Percentiles rank a stretch among this genome's conserved stretches.
phyloP scores from a whole-genome alignment of 2,888 invertebrate genomes.

The Idaea biselata region DNA sequence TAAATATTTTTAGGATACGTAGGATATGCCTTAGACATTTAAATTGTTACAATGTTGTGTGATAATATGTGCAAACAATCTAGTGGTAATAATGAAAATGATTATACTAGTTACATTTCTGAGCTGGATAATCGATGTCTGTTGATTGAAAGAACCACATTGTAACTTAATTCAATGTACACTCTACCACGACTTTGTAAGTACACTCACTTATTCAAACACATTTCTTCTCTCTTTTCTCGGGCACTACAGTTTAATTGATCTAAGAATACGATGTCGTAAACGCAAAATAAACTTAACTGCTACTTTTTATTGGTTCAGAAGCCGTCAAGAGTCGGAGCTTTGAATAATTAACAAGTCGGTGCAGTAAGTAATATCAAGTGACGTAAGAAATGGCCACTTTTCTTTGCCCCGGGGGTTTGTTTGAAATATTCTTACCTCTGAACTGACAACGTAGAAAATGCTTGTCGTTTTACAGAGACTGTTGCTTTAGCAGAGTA shows the following conservation, averaged over 20 bases:
- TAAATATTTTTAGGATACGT: too few species aligned
- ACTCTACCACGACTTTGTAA: neutral
- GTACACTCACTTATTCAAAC: neutral
- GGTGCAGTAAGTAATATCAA: slow-evolving; percentile 9
- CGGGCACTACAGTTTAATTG: slow-evolving; percentile 22
- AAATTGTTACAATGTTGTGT: too few species aligned
- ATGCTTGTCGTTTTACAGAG: neutral
- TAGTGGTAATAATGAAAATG: too few species aligned
- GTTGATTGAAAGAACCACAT: slow-evolving; percentile 4
- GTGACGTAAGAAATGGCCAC: slow-evolving; percentile 1
- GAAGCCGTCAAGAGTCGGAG: slow-evolving; percentile 32
- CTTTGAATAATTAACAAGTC: slow-evolving; percentile 33
- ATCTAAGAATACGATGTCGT: slow-evolving; percentile 30
- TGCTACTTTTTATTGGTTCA: slow-evolving; percentile 33
- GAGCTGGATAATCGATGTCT: neutral
- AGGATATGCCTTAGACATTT: too few species aligned
- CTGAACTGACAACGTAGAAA: neutral
- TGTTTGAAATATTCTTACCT: neutral
- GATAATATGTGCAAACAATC: too few species aligned
- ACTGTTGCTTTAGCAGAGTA: neutral
- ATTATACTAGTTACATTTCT: too few species aligned
- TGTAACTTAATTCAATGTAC: neutral
- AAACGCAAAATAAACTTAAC: slow-evolving; percentile 37
- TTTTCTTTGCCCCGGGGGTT: neutral
- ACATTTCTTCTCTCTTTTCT: slow-evolving; percentile 10